Conservation (phyloP, 1,140 invertebrate genomes). For the Megalopta genalis region DNA sequence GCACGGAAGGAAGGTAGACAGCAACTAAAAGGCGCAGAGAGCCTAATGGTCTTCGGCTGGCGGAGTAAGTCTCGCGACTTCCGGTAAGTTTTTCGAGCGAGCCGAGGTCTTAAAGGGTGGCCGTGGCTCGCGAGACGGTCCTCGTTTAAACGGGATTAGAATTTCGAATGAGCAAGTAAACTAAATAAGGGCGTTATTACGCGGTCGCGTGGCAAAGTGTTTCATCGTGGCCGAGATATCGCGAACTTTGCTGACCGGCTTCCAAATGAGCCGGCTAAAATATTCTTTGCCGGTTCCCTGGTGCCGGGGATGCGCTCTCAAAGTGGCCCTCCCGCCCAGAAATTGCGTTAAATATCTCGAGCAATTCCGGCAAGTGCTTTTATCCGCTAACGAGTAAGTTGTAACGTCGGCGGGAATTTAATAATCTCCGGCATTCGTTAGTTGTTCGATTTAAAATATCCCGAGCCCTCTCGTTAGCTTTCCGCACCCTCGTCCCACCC, state of each 20-base stretch:
- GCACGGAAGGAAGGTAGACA: background rate
- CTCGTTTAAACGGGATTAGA: slow-evolving; percentile 58
- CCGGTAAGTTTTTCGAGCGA: background rate
- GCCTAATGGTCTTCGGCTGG: background rate
- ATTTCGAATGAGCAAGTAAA: slow-evolving; percentile 51
- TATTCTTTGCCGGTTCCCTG: slow-evolving; percentile 42
- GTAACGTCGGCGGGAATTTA: slow-evolving; percentile 11
- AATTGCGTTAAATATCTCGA: slow-evolving; percentile 28
- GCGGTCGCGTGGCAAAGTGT: slow-evolving; percentile 30
- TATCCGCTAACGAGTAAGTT: slow-evolving; percentile 35
- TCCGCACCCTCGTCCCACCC: too few species aligned
- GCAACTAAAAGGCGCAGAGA: background rate
- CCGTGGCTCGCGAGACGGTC: background rate
- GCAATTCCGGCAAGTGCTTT: slow-evolving; percentile 30
- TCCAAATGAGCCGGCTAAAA: slow-evolving; percentile 42
- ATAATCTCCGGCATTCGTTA: slow-evolving; percentile 4
- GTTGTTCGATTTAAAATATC: slow-evolving; percentile 22
- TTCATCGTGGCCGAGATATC: slow-evolving; percentile 31
- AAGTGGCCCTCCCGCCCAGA: slow-evolving; percentile 14
- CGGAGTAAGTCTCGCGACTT: background rate
- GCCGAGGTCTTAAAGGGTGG: too few species aligned
- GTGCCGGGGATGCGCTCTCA: background rate
- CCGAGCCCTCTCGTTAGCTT: background rate
- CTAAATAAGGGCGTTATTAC: slow-evolving; percentile 54
- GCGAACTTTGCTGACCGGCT: slow-evolving; percentile 24